These are phyloP conservation scores for Hyla sarda DNA, from an alignment of 2,113 vertebrate species.

Conservation along the genomic window DNA sequence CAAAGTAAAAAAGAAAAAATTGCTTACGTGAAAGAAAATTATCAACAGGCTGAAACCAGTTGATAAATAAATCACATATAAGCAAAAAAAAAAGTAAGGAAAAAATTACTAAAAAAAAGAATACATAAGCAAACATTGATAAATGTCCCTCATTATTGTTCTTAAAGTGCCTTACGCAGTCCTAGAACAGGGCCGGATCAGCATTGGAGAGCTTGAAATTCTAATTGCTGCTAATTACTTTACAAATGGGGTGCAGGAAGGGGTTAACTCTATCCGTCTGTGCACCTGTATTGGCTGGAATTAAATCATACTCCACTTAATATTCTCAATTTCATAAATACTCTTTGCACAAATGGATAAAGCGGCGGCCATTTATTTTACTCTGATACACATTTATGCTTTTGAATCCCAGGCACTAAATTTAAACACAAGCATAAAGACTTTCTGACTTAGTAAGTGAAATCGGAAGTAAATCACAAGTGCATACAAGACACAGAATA, in stretches of 20 bases:
- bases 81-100: too few species aligned
- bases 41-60: too few species aligned
- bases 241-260: not conserved
- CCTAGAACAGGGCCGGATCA: not conserved
- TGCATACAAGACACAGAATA: slow-evolving; percentile 56
- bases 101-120: too few species aligned
- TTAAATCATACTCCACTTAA: slow-evolving; percentile 51
- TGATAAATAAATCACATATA: too few species aligned
- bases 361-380: slow-evolving; percentile 54
- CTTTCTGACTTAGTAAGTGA: slow-evolving; percentile 59
- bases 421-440: slow-evolving; percentile 56
- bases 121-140: too few species aligned
- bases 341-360: slow-evolving; percentile 55
- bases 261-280: slow-evolving; percentile 3
- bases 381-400: slow-evolving; percentile 59
- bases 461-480: slow-evolving; percentile 56
- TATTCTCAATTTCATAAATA: slow-evolving; percentile 58
- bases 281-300: slow-evolving; percentile 31
- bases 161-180: not conserved
- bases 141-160: too few species aligned
- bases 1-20: too few species aligned
- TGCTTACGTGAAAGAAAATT: too few species aligned
- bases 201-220: not conserved
- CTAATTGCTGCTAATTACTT: not conserved
- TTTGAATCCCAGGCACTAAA: slow-evolving; percentile 57